Percentiles rank a stretch among this genome's conserved stretches.
Conservation (phyloP, 2,888 invertebrate genomes). For the Hirtodrosophila duncani region DNA sequence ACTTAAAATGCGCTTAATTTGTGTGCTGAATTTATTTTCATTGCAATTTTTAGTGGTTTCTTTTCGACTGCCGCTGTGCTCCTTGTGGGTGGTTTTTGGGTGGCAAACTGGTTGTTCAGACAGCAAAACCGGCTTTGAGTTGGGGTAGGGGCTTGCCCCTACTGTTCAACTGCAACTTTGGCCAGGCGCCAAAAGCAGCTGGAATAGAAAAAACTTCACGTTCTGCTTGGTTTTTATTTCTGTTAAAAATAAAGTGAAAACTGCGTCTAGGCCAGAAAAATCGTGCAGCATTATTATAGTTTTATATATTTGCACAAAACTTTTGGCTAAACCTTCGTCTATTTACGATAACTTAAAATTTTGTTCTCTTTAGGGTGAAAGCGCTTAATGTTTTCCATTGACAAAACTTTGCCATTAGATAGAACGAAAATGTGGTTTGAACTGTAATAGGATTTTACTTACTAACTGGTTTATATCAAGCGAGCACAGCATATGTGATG, state of each 20-base stretch:
- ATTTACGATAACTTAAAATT: neutral
- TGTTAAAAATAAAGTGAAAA: conserved; percentile 69
- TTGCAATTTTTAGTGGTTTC: conserved; percentile 47
- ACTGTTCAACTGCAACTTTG: conserved; percentile 55
- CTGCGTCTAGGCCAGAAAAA: conserved; percentile 30
- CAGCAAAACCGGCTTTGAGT: conserved; percentile 2
- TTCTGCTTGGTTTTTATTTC: conserved; percentile 40
- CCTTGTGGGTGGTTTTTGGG: conserved; percentile 40
- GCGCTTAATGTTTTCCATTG: neutral
- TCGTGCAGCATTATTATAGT: neutral
- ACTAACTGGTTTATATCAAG: conserved; percentile 23
- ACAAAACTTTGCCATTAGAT: neutral
- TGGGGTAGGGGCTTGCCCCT: no score
- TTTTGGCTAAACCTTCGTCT: no score
- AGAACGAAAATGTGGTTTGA: neutral
- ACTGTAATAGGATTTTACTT: conserved; percentile 18
- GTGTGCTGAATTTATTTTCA: conserved; percentile 39
- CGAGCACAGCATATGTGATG: conserved; percentile 18
- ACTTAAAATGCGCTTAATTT: conserved; percentile 61
- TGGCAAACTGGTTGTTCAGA: conserved; percentile 49
- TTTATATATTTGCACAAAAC: neutral
- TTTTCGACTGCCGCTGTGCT: conserved; percentile 14
- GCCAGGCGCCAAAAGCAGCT: conserved; percentile 56
- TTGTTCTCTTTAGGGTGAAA: neutral
- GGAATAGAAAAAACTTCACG: conserved; percentile 44